Conservation (phyloP, 2,888 invertebrate genomes). For the Caenorhabditis zanzibari region DNA sequence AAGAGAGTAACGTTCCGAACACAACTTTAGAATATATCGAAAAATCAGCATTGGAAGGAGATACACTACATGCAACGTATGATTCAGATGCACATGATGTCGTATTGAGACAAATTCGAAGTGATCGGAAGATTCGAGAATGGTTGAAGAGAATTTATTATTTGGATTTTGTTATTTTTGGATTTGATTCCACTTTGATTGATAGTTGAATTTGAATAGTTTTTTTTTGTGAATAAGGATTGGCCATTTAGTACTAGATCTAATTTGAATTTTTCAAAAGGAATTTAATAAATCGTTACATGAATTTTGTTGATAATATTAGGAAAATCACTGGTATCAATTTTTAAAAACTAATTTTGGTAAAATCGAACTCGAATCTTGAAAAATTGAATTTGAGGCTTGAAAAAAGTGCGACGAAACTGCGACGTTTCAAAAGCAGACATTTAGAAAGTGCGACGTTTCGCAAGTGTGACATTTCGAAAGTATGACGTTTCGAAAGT, state of each 20-base stretch:
- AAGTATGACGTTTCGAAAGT: too few relatives aligned
- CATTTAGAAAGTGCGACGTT: too few relatives aligned
- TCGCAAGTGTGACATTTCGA: too few relatives aligned
- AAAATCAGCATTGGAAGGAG: conserved; percentile 54
- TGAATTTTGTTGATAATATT: too few relatives aligned
- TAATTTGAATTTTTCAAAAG: not conserved
- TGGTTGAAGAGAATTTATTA: conserved; percentile 63
- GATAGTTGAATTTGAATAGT: conserved; percentile 19
- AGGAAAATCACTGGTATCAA: too few relatives aligned
- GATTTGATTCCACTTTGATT: conserved; percentile 45
- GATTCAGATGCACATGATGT: conserved; percentile 60
- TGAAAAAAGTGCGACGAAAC: too few relatives aligned
- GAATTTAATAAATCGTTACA: too few relatives aligned
- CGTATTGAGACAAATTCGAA: conserved; percentile 43
- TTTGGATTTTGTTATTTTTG: conserved; percentile 59
- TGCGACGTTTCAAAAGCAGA: too few relatives aligned
- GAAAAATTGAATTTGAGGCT: too few relatives aligned
- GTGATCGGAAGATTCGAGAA: conserved; percentile 41
- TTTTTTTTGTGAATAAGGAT: not conserved
- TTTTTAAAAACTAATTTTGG: too few relatives aligned
- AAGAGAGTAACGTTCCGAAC: conserved; percentile 52
- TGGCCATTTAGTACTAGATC: not conserved
- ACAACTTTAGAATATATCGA: conserved; percentile 38
- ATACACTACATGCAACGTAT: conserved; percentile 60
- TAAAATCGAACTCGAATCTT: too few relatives aligned